Evolutionary conservation across 2,888 invertebrate genomes (phyloP).

Genomic region (Dastarcus helophoroides): DNA sequence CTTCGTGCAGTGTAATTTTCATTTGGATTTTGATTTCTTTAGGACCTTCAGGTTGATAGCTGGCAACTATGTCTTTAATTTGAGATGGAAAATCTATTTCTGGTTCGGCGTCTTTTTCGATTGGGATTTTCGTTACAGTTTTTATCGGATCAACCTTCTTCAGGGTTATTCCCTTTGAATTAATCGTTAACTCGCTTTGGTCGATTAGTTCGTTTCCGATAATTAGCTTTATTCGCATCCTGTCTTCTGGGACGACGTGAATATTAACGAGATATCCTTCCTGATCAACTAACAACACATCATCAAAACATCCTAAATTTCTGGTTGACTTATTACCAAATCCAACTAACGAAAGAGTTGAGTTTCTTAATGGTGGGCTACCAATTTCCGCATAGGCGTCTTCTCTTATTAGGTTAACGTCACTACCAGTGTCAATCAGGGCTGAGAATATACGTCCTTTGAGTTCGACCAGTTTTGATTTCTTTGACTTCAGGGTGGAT

Average conservation of each 20-base stretch:
- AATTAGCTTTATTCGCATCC: conserved; percentile 3
- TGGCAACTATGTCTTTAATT: conserved; percentile 6
- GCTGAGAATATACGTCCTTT: conserved; percentile 3
- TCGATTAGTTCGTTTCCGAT: conserved; percentile 5
- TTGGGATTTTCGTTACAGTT: neutral
- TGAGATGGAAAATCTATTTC: conserved; percentile 1
- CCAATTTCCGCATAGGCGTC: conserved; percentile 1
- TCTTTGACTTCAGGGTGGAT: neutral
- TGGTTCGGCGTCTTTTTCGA: conserved; percentile 3
- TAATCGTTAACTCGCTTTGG: conserved; percentile 11
- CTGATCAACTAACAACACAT: neutral
- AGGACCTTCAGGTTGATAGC: conserved; percentile 8
- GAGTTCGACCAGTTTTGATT: neutral
- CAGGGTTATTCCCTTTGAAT: conserved; percentile 8
- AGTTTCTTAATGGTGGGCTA: neutral
- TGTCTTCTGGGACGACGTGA: conserved; percentile 3
- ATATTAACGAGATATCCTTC: conserved; percentile 4
- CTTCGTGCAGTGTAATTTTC: no score
- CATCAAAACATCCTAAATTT: conserved; percentile 5
- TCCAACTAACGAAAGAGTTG: neutral
- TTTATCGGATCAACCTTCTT: conserved; percentile 4
- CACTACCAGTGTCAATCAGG: conserved; percentile 8
- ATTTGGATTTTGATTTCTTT: conserved; percentile 9
- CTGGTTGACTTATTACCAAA: neutral
- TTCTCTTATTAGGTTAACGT: conserved; percentile 7